Percentiles rank a stretch among this genome's conserved stretches.
Evolutionary conservation across 2,888 invertebrate genomes (phyloP).

Genomic region (Cotesia congregata): DNA sequence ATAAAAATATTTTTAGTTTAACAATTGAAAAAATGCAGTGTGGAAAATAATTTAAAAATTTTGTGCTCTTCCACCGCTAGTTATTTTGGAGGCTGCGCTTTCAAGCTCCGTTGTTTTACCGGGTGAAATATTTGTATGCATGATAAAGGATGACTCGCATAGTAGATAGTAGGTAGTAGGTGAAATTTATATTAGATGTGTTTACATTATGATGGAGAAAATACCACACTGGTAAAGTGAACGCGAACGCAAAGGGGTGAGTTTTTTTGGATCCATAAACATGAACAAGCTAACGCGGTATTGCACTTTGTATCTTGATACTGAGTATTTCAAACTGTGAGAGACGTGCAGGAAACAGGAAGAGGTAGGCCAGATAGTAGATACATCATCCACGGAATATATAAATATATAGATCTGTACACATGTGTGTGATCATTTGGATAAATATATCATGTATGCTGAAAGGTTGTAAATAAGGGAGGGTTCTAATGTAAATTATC

Average conservation of each 20-base stretch:
- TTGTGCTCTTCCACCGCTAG: no score
- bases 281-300: constrained; percentile 23
- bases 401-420: neutral
- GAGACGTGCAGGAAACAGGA: constrained; percentile 25
- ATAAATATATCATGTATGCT: neutral
- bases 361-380: constrained; percentile 13
- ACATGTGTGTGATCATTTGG: neutral
- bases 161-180: neutral
- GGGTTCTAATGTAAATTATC: neutral
- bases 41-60: no score
- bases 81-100: no score
- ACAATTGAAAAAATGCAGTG: no score
- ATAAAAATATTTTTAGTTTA: no score
- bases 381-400: neutral
- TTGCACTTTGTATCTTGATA: constrained; percentile 15
- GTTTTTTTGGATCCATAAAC: neutral
- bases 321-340: constrained; percentile 4
- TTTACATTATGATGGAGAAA: neutral
- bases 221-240: neutral
- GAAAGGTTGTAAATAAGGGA: constrained; percentile 1
- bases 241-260: neutral
- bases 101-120: neutral
- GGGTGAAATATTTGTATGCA: neutral
- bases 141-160: neutral
- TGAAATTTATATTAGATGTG: neutral